Conservation (phyloP, 2,113 vertebrate genomes). For the Myrmophylax atrothorax region DNA sequence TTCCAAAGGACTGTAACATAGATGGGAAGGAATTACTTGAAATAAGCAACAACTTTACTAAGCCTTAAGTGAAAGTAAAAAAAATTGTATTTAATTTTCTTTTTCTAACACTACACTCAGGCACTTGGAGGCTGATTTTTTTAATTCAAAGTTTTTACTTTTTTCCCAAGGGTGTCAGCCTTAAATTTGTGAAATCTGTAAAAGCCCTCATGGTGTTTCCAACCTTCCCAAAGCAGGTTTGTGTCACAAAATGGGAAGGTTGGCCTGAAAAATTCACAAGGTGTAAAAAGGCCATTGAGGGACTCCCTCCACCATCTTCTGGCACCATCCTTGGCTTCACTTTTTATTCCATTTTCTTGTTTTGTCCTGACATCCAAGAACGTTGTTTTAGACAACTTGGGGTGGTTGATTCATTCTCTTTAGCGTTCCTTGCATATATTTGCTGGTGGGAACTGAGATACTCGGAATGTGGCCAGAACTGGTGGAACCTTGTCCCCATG, state of each 20-base stretch:
- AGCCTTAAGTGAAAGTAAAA: conserved; percentile 66
- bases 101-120: conserved; percentile 18
- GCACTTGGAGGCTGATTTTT: not conserved
- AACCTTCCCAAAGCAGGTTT: not conserved
- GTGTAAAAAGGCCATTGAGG: not conserved
- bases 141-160: not conserved
- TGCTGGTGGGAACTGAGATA: not conserved
- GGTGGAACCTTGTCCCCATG: not conserved
- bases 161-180: not conserved
- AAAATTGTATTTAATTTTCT: not conserved
- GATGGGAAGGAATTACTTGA: conserved; percentile 34
- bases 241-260: not conserved
- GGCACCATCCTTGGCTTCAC: not conserved
- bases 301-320: not conserved
- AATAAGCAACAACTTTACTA: conserved; percentile 40
- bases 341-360: not conserved
- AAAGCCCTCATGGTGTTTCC: not conserved
- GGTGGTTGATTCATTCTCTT: not conserved
- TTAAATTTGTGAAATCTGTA: not conserved
- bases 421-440: accelerated
- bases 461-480: not conserved
- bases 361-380: not conserved
- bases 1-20: not conserved
- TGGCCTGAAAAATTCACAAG: not conserved
- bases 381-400: not conserved